Percentiles rank a stretch among this genome's conserved stretches.
phyloP scores from a whole-genome alignment of 1,140 invertebrate species.

The Protaetia brevitarsis region DNA sequence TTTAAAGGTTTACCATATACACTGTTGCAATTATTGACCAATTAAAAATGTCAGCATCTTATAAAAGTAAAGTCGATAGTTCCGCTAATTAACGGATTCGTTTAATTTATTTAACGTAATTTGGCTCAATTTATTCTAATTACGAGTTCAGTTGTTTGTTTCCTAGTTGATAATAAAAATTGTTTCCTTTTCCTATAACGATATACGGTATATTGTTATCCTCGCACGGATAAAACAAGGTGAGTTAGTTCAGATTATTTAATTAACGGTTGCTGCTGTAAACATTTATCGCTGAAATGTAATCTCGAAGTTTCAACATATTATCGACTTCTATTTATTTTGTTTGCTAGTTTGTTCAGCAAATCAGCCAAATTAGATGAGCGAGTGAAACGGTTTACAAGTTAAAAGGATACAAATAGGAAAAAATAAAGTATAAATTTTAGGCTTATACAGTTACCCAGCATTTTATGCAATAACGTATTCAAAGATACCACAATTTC shows the following conservation, averaged over 20 bases:
- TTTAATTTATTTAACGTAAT: background rate
- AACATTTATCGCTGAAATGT: background rate
- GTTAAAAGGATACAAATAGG: too few species aligned
- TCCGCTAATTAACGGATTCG: background rate
- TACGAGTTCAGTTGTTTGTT: background rate
- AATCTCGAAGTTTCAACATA: background rate
- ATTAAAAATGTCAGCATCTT: too few species aligned
- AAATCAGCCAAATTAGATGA: too few species aligned
- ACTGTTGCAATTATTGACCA: too few species aligned
- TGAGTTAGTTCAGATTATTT: background rate
- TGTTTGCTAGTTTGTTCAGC: too few species aligned
- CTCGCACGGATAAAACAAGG: background rate
- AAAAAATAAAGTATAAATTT: too few species aligned
- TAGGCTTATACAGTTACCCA: too few species aligned
- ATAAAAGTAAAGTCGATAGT: background rate
- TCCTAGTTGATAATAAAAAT: background rate
- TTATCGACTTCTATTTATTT: too few species aligned
- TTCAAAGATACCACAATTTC: background rate
- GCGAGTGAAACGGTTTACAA: too few species aligned
- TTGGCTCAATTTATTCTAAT: background rate
- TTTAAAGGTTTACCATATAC: too few species aligned
- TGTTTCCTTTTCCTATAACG: conserved; percentile 9
- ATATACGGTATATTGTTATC: conserved; percentile 6
- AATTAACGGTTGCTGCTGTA: background rate
- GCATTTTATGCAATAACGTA: too few species aligned